A percentile compares a stretch with the other conserved stretches of the same genome.
phyloP scores from a whole-genome alignment of 2,113 vertebrate species.

The Chloropsis hardwickii region DNA sequence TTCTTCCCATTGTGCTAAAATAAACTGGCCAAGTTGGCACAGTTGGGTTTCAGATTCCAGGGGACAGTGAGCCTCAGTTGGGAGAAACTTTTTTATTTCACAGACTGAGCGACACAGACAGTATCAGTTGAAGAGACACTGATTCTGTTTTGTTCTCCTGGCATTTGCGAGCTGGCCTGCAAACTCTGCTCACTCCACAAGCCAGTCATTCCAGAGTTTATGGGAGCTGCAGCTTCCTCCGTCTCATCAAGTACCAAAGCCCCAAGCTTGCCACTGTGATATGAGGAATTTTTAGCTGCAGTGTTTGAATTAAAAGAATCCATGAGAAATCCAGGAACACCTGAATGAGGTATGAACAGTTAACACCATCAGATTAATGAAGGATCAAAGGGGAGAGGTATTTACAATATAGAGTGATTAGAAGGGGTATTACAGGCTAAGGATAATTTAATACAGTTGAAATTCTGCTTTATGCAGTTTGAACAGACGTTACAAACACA shows the following conservation, averaged over 20 bases:
- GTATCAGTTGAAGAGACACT: background rate
- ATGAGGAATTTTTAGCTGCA: background rate
- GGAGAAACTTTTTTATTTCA: slow-evolving; percentile 24
- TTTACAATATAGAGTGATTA: background rate
- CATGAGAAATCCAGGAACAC: background rate
- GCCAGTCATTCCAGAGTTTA: background rate
- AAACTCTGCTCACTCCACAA: background rate
- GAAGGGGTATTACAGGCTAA: background rate
- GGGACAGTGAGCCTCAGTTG: background rate
- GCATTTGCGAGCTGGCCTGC: background rate
- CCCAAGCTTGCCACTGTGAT: background rate
- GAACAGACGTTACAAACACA: background rate
- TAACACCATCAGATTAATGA: background rate
- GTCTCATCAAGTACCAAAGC: background rate
- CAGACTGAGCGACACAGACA: background rate
- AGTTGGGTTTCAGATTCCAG: slow-evolving; percentile 23
- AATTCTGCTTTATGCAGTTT: background rate
- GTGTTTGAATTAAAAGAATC: background rate
- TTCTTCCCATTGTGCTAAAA: background rate
- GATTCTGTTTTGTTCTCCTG: background rate
- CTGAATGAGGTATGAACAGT: background rate
- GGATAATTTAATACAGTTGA: background rate
- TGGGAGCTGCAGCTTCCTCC: background rate
- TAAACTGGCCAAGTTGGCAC: background rate
- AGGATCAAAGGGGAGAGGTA: background rate